A percentile compares a stretch with the other conserved stretches of the same genome.
Evolutionary conservation across 2,113 vertebrate species (phyloP).

Genomic region (Elanoides forficatus): DNA sequence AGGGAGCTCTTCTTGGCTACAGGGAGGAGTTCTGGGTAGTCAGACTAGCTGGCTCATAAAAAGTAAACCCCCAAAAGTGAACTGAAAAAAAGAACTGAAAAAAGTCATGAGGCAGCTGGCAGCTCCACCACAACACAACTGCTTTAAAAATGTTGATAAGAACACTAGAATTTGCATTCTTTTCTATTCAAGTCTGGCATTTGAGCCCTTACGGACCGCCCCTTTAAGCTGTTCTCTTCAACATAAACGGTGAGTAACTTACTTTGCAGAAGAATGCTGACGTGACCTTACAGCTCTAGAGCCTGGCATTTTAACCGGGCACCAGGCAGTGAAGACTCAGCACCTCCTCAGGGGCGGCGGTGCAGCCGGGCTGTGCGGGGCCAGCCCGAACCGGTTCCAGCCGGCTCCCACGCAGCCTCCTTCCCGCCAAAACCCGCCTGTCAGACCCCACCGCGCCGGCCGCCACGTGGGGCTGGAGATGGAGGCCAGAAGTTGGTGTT

Average conservation of each 20-base stretch:
- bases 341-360: neutral
- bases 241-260: too few relatives aligned
- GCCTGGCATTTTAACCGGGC: rapidly evolving
- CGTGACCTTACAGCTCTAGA: rapidly evolving
- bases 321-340: rapidly evolving
- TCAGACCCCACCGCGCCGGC: neutral
- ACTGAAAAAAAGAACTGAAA: neutral
- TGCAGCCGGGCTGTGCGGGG: rapidly evolving
- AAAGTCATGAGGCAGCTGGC: neutral
- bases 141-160: neutral
- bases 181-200: neutral
- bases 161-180: neutral
- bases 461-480: neutral
- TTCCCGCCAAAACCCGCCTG: neutral
- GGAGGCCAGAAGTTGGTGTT: too few relatives aligned
- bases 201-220: rapidly evolving
- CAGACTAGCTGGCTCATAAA: neutral
- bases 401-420: rapidly evolving
- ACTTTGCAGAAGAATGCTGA: too few relatives aligned
- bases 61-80: neutral
- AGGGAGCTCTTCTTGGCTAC: neutral
- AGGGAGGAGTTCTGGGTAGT: neutral
- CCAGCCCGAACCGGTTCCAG: neutral
- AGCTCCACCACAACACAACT: neutral
- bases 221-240: too few relatives aligned